Percentiles rank a stretch among this genome's conserved stretches.
Conservation (phyloP, 2,888 invertebrate genomes). For the Catonia carolina region DNA sequence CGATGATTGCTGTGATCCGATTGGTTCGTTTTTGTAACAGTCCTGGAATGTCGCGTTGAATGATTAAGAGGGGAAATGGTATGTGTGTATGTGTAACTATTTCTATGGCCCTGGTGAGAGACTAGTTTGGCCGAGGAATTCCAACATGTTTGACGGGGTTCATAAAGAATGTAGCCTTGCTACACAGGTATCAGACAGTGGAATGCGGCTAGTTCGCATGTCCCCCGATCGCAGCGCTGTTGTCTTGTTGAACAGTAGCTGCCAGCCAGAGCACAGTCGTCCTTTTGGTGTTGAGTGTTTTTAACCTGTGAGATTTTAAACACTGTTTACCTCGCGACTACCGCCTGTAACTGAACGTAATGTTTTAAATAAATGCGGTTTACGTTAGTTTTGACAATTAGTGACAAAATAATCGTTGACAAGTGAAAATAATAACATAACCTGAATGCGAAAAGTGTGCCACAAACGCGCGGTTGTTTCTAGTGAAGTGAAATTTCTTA, state of each 20-base stretch:
- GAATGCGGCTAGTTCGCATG: constrained; percentile 23
- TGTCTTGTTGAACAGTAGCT: constrained; percentile 24
- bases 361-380: too few relatives aligned
- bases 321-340: too few relatives aligned
- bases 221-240: constrained; percentile 23
- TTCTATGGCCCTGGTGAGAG: constrained; percentile 25
- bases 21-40: constrained; percentile 24
- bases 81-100: constrained; percentile 26
- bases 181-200: constrained; percentile 14
- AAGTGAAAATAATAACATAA: too few relatives aligned
- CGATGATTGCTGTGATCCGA: constrained; percentile 20
- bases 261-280: too few relatives aligned
- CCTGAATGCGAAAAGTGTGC: background rate
- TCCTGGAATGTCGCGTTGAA: constrained; percentile 28
- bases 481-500: constrained; percentile 10
- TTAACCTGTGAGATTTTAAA: too few relatives aligned
- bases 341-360: too few relatives aligned
- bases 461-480: background rate
- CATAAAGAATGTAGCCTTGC: constrained; percentile 26
- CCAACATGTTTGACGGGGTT: constrained; percentile 16
- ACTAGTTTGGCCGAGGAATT: constrained; percentile 22
- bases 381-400: too few relatives aligned
- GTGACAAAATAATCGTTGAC: too few relatives aligned
- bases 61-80: constrained; percentile 29
- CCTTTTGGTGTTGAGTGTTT: too few relatives aligned